Conservation (phyloP, 2,113 vertebrate species). For the Microtus ochrogaster region DNA sequence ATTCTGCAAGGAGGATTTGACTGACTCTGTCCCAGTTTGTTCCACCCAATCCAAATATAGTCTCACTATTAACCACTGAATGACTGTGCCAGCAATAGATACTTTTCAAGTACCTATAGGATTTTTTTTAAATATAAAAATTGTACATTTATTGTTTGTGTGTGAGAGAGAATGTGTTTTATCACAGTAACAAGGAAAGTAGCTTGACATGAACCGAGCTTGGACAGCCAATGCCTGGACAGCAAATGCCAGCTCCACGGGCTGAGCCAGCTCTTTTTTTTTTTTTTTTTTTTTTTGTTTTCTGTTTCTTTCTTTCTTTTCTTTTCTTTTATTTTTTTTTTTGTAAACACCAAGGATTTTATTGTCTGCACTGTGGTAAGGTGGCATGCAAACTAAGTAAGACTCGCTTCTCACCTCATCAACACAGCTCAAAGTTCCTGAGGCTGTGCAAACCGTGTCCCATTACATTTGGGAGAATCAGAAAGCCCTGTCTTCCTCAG, state of each 20-base stretch:
- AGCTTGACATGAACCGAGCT: too few relatives aligned
- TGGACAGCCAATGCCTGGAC: too few relatives aligned
- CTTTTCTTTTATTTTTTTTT: too few relatives aligned
- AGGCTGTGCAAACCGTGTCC: not conserved
- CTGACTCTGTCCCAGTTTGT: not conserved
- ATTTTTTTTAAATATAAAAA: not conserved
- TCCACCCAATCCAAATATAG: not conserved
- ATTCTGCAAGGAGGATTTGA: not conserved
- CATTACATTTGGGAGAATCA: not conserved
- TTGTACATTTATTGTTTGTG: too few relatives aligned
- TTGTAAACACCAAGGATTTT: conserved; percentile 25
- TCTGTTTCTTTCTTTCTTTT: too few relatives aligned
- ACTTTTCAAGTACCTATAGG: not conserved
- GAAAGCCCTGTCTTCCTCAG: not conserved
- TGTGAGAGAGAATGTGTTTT: too few relatives aligned
- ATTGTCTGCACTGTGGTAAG: not conserved
- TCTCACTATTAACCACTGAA: not conserved
- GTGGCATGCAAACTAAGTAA: not conserved
- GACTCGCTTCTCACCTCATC: not conserved
- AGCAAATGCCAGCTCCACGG: too few relatives aligned
- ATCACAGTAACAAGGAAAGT: too few relatives aligned
- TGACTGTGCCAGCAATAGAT: not conserved
- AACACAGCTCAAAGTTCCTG: not conserved
- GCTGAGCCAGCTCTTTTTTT: too few relatives aligned
- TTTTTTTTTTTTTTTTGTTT: too few relatives aligned